Percentiles rank a stretch among this genome's conserved stretches.
Evolutionary conservation across 2,888 invertebrate genomes (phyloP).

Genomic region (Chymomyza procnemis): DNA sequence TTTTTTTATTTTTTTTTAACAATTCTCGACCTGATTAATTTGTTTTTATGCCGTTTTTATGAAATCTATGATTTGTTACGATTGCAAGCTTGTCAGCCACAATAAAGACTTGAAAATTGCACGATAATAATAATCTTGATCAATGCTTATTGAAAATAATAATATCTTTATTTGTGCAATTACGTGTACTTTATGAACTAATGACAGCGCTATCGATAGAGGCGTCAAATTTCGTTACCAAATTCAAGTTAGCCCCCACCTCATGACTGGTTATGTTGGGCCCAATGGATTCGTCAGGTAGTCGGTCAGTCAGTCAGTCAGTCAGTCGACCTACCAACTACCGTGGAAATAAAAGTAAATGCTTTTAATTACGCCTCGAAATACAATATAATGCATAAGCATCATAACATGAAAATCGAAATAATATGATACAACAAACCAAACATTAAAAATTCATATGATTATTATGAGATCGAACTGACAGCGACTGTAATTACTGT

Average conservation of each 20-base stretch:
- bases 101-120: neutral
- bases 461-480: slow-evolving; percentile 1
- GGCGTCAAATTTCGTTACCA: neutral
- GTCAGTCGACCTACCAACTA: too few species aligned
- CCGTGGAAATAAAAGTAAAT: neutral
- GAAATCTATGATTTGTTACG: neutral
- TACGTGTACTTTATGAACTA: neutral
- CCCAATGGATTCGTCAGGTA: too few species aligned
- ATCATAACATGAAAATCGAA: neutral
- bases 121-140: neutral
- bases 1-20: neutral
- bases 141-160: neutral
- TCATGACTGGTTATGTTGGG: neutral
- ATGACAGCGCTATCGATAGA: neutral
- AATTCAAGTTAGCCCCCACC: neutral
- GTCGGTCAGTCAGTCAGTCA: too few species aligned
- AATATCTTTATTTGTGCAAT: neutral
- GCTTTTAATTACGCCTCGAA: neutral
- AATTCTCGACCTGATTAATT: neutral
- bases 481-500: neutral
- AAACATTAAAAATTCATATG: neutral
- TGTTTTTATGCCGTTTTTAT: neutral
- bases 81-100: neutral
- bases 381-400: neutral
- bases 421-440: neutral